Evolutionary conservation across 1,140 invertebrate genomes (phyloP).

Genomic region (Ceratina calcarata): DNA sequence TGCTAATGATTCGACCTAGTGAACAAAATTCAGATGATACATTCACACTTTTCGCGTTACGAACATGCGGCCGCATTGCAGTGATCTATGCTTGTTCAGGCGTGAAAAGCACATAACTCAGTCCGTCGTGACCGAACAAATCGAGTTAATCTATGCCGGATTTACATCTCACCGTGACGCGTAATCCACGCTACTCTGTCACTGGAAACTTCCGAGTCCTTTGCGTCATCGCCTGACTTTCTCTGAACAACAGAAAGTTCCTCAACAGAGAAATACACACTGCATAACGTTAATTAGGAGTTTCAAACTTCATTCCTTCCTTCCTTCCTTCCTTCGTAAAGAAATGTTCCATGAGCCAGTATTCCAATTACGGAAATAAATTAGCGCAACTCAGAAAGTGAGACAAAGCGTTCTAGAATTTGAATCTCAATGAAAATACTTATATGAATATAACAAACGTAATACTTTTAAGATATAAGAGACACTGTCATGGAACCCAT

Average conservation of each 20-base stretch:
- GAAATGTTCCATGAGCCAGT: not conserved
- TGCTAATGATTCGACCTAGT: not conserved
- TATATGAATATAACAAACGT: too few relatives aligned
- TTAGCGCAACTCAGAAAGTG: not conserved
- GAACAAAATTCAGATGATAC: not conserved
- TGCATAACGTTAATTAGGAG: not conserved
- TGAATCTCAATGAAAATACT: not conserved
- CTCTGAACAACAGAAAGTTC: not conserved
- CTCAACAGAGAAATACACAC: not conserved
- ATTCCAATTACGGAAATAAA: not conserved
- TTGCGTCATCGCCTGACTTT: not conserved
- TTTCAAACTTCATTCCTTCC: not conserved
- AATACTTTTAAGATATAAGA: too few relatives aligned
- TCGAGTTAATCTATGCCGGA: not conserved
- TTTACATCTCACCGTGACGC: not conserved
- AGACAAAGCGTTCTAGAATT: not conserved
- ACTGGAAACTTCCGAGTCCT: not conserved
- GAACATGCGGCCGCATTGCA: too few relatives aligned
- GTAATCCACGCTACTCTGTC: too few relatives aligned
- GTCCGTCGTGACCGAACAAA: not conserved
- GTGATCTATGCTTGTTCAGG: conserved; percentile 30
- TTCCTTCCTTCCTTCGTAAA: not conserved
- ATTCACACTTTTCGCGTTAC: not conserved
- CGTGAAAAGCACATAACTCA: not conserved
- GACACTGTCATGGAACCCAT: not conserved